These are phyloP conservation scores for Pammene fasciana DNA, from an alignment of 2,888 invertebrate genomes.

Conservation along the genomic window DNA sequence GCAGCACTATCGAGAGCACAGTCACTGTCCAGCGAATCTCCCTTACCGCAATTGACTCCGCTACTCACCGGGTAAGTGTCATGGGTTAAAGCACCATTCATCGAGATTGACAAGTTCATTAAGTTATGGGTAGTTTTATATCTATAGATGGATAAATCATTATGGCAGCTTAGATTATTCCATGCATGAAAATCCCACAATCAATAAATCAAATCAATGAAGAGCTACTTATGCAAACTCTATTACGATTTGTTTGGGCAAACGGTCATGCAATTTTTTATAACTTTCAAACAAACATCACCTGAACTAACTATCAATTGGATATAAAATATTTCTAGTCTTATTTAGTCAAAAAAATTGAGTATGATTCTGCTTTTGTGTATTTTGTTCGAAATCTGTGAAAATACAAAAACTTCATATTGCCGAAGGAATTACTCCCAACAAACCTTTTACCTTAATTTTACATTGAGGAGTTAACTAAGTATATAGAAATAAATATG, in stretches of 20 bases:
- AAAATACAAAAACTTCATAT: no score
- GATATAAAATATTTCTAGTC: no score
- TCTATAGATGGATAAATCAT: no score
- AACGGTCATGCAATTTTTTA: no score
- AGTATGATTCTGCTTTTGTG: background rate
- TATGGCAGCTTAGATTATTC: background rate
- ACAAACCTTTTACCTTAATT: no score
- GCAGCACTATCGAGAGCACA: conserved; percentile 76
- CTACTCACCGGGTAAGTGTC: conserved; percentile 70
- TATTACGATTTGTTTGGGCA: no score
- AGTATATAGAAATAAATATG: background rate
- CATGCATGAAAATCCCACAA: background rate
- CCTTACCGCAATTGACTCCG: conserved; percentile 75
- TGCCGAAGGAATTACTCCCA: no score
- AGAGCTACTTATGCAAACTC: background rate
- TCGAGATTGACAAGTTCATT: no score
- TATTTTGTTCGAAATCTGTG: background rate
- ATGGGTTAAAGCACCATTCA: background rate
- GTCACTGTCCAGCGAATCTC: conserved; percentile 77
- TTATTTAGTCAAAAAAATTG: no score
- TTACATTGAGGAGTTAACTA: no score
- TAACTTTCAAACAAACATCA: background rate
- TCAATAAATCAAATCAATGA: no score
- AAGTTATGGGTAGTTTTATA: no score
- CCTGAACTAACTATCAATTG: background rate